These are phyloP conservation scores for Anabas testudineus DNA, from an alignment of 2,797 vertebrate genomes.

Conservation along the genomic window DNA sequence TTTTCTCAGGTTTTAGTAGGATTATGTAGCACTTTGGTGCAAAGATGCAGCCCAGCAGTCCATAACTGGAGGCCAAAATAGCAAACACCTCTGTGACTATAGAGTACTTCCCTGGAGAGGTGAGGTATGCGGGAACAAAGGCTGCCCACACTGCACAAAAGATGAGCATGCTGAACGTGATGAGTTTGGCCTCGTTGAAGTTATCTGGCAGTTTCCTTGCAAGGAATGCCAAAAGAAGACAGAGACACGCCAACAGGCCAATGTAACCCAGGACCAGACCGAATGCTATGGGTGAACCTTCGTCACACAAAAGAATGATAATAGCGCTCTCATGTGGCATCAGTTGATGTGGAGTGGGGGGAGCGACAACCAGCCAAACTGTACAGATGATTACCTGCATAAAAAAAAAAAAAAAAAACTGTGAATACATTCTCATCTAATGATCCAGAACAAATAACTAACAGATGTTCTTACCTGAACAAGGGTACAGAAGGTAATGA, in stretches of 20 bases:
- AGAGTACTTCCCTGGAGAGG: constrained; percentile 85
- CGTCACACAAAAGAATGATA: constrained; percentile 83
- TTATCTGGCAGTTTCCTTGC: constrained; percentile 85
- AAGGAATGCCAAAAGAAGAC: constrained; percentile 84
- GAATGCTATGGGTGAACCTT: constrained; percentile 80
- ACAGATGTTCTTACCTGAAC: constrained; percentile 74
- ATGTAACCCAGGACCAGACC: constrained; percentile 85
- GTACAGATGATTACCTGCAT: constrained; percentile 81
- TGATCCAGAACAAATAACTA: not conserved
- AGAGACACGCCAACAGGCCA: constrained; percentile 82
- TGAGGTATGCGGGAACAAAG: constrained; percentile 86
- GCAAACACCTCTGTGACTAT: constrained; percentile 86
- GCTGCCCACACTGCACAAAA: constrained; percentile 86
- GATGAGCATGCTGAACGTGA: constrained; percentile 88
- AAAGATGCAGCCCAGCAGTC: constrained; percentile 84
- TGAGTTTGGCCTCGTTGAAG: constrained; percentile 86
- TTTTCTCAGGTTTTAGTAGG: constrained; percentile 77
- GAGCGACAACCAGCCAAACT: constrained; percentile 80
- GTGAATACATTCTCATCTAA: not conserved
- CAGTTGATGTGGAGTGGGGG: constrained; percentile 76
- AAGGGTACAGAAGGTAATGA: constrained; percentile 81
- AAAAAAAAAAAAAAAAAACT: constrained; percentile 2
- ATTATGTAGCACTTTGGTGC: constrained; percentile 84
- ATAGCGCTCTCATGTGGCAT: constrained; percentile 77
- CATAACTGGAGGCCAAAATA: constrained; percentile 86